Conservation (phyloP, 2,113 vertebrate genomes). For the Sylvicapra grimmia region DNA sequence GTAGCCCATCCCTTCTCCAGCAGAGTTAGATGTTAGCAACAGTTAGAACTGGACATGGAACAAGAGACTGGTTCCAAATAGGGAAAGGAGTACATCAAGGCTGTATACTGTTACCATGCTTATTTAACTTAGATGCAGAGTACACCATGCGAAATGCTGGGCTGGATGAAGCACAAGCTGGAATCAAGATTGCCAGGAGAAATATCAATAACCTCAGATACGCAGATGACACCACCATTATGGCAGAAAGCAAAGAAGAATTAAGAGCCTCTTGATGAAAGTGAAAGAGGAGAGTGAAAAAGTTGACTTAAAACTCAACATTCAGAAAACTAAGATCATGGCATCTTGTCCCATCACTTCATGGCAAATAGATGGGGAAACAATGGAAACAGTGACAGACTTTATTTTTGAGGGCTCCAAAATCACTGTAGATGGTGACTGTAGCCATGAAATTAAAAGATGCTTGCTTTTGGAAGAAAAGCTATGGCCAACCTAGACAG, state of each 20-base stretch:
- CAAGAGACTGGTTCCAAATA: background rate
- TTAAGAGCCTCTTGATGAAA: background rate
- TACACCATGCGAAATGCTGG: background rate
- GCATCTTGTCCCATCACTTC: fast-evolving
- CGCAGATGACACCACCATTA: background rate
- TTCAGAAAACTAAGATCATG: background rate
- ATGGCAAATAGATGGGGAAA: background rate
- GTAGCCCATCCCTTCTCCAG: background rate
- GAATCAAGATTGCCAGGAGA: background rate
- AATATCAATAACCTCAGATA: background rate
- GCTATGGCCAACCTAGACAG: background rate
- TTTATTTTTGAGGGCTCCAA: background rate
- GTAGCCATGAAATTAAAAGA: background rate
- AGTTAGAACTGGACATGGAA: background rate
- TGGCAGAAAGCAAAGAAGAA: background rate
- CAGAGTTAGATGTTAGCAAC: too few species aligned
- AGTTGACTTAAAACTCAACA: background rate
- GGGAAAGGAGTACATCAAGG: background rate
- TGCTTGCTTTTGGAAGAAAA: background rate
- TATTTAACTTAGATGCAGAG: background rate
- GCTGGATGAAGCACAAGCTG: background rate
- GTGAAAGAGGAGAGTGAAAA: background rate
- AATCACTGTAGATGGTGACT: background rate
- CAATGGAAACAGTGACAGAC: background rate
- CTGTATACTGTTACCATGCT: background rate